phyloP scores from a whole-genome alignment of 2,797 vertebrate genomes.

The Falco peregrinus region DNA sequence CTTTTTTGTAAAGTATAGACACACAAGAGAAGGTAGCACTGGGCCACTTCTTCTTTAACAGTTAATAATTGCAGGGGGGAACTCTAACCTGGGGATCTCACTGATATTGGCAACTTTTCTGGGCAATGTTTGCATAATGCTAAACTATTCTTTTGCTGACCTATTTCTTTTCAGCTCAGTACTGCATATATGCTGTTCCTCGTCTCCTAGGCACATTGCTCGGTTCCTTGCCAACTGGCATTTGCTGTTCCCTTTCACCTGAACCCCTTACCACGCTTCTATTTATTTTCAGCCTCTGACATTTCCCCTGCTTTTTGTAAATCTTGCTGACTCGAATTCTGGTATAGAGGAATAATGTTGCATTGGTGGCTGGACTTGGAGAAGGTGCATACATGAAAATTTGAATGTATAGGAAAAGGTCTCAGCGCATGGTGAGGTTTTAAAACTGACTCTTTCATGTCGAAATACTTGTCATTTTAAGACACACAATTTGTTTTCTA shows the following conservation, averaged over 20 bases:
- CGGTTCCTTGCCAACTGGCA: not conserved
- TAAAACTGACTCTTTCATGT: not conserved
- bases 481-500: not conserved
- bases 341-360: not conserved
- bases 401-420: not conserved
- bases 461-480: not conserved
- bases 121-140: not conserved
- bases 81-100: not conserved
- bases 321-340: not conserved
- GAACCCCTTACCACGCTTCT: not conserved
- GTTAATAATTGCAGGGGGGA: slow-evolving; percentile 5
- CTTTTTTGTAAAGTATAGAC: slow-evolving; percentile 2
- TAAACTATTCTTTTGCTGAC: slow-evolving; percentile 40
- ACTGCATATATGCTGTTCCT: slow-evolving; percentile 34
- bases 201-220: not conserved
- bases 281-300: slow-evolving; percentile 13
- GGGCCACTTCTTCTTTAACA: slow-evolving; percentile 33
- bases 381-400: not conserved
- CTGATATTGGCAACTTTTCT: slow-evolving; percentile 25
- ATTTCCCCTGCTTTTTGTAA: not conserved
- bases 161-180: slow-evolving; percentile 19
- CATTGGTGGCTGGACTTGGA: not conserved
- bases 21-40: not conserved
- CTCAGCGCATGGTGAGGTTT: not conserved
- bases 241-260: slow-evolving; percentile 14